Base-by-base conservation (phyloP, 1,140 invertebrate genomes). In the Pogonomyrmex barbatus region DNA sequence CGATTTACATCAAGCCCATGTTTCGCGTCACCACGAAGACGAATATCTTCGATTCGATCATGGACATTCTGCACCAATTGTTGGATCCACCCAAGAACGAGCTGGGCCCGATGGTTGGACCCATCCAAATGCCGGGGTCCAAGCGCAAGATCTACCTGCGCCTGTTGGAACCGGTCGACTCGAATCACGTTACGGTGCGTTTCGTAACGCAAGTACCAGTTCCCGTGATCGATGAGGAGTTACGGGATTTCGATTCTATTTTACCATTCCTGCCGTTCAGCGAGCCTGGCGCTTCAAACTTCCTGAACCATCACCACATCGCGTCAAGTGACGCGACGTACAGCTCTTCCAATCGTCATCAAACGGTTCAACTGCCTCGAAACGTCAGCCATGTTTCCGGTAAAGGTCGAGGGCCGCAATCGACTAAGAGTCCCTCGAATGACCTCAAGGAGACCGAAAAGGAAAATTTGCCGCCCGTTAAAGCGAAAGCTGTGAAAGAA, bases 41-140 rank as follows among this genome's bases (percentile, higher is more conserved):
- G 0, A 87, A 68, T 45, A 5, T 87, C 0, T 9, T 85, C 0
- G 89, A 90, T 8, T 85, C 87, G 47, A 68, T 92, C 2, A 4
- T 83, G 0, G 86, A 89, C 9, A 24, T 91, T 9, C 10, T 92
- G 2, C n/a, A 0, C 0, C 70, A 78, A 4, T 10, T 89, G 3
- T 4, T 89, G 10, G 33, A 86, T 1, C 62, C 81, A 0, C 14
- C 78, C 0, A 85, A 84, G 6, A 60, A 78, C 4, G 65, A 17
- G 2, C 58, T 33, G 2, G 91, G 90, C 0, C 89, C 91, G 4
- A 36, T 92, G 0, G 86, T 92, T 0, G 91, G 91, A 0, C 91
- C 91, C 0, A 86, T 92, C 8, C 33, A 89, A 1, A 67, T 92
- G 9, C 90, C 91, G 0, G 91, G 91, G 0, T 30, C 92, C 0